phyloP scores from a whole-genome alignment of 1,140 invertebrate species.

The Caerostris extrusa region DNA sequence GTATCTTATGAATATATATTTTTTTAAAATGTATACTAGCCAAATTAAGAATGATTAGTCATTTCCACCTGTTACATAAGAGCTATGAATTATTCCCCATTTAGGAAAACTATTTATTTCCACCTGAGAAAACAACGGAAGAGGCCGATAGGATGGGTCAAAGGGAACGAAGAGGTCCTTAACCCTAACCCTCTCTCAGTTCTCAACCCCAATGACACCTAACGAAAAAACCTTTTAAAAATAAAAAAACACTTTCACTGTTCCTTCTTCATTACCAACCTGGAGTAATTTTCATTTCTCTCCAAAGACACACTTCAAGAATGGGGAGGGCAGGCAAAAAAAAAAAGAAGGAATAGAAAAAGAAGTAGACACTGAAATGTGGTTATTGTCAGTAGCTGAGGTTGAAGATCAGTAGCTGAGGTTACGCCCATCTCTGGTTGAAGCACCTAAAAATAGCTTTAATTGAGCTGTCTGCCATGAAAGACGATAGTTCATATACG shows the following conservation, averaged over 20 bases:
- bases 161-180: constrained; percentile 1
- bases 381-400: constrained; percentile 43
- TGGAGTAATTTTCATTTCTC: neutral
- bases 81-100: neutral
- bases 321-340: neutral
- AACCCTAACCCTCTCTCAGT: neutral
- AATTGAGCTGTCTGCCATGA: constrained; percentile 68
- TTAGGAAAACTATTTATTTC: too few species aligned
- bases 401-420: constrained; percentile 44
- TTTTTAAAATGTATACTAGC: too few species aligned
- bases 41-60: too few species aligned
- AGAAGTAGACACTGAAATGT: neutral
- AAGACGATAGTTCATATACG: constrained; percentile 41
- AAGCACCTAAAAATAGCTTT: constrained; percentile 33
- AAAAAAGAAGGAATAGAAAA: neutral
- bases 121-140: neutral
- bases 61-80: neutral
- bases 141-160: neutral
- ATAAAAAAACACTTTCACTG: constrained; percentile 55
- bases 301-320: neutral
- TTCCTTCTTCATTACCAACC: constrained; percentile 37
- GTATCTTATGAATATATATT: too few species aligned
- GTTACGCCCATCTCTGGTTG: constrained; percentile 44
- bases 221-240: neutral
- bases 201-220: constrained; percentile 12